Conservation (phyloP, 2,888 invertebrate genomes). For the Phaedon cochleariae region DNA sequence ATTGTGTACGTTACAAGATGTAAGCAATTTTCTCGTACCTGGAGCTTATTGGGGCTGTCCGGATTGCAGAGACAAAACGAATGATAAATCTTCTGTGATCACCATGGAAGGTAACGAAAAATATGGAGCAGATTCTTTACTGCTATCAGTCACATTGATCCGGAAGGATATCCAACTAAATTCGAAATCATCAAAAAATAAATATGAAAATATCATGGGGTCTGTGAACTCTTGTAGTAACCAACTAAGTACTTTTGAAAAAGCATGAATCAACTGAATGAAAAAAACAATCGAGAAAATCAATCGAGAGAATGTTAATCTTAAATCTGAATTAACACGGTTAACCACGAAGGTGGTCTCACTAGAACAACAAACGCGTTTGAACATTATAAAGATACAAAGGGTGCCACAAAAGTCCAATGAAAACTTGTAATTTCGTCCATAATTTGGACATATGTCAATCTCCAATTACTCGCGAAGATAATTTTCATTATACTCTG, state of each 20-base stretch:
- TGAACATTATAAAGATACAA: not conserved
- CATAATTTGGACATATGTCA: too few species aligned
- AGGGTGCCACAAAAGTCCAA: not conserved
- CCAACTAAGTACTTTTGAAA: not conserved
- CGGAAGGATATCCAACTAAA: conserved; percentile 1
- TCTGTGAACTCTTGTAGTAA: too few species aligned
- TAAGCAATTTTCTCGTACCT: not conserved
- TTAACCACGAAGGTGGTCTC: not conserved
- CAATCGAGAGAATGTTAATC: not conserved
- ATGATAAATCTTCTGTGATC: not conserved
- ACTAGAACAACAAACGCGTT: conserved; percentile 1
- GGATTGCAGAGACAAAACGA: conserved; percentile 1
- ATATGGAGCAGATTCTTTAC: not conserved
- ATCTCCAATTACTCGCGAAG: too few species aligned
- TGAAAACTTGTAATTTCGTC: not conserved
- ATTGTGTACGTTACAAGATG: conserved; percentile 1
- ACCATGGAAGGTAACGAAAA: not conserved
- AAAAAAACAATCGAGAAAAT: not conserved
- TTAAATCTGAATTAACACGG: not conserved
- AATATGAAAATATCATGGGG: not conserved
- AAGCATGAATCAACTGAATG: not conserved
- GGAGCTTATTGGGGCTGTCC: not conserved
- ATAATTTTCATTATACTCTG: too few species aligned
- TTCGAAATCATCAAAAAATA: not conserved
- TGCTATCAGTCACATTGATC: not conserved